Conservation (phyloP, 2,113 vertebrate species). For the Brienomyrus brachyistius region DNA sequence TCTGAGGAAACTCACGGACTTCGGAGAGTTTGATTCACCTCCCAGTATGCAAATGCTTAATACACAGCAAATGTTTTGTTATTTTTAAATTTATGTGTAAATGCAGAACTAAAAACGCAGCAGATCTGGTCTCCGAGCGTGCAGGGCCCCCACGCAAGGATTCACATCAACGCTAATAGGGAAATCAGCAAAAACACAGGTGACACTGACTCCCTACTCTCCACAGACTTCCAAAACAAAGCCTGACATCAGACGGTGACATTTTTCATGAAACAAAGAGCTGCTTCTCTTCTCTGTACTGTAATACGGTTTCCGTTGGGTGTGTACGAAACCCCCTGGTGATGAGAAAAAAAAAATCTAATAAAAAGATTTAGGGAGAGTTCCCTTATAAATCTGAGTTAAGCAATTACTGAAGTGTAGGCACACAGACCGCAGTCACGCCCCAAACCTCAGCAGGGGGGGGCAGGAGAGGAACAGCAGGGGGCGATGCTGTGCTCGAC, state of each 20-base stretch:
- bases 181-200: neutral
- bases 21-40: neutral
- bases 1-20: neutral
- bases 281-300: neutral
- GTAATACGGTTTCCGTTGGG: neutral
- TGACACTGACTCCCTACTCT: neutral
- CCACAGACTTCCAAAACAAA: neutral
- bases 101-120: neutral
- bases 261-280: neutral
- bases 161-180: neutral
- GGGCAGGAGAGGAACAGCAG: neutral
- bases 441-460: conserved; percentile 52
- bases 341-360: neutral
- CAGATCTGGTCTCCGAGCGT: neutral
- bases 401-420: conserved; percentile 34
- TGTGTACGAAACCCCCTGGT: neutral
- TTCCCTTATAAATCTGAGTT: neutral
- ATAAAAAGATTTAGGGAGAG: neutral
- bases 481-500: neutral
- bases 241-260: neutral
- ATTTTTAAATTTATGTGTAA: neutral
- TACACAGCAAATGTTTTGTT: neutral
- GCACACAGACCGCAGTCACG: conserved; percentile 51
- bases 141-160: neutral
- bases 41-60: neutral